Evolutionary conservation across 1,140 invertebrate genomes (phyloP), one percentile per base, ranked within the genome.

Genomic region (Scaptomyza hsui): DNA sequence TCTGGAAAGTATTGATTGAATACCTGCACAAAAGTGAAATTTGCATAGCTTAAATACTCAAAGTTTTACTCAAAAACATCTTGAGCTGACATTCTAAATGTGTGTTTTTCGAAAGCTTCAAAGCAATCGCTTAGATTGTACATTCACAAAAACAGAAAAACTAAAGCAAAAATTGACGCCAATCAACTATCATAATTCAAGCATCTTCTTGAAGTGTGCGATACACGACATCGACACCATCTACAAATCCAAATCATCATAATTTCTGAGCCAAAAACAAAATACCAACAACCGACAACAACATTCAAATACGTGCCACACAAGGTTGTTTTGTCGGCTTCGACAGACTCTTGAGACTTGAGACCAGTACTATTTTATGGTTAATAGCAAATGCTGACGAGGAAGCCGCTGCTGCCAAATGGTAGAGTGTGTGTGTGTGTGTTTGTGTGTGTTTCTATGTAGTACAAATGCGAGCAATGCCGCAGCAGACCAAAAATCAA

Each of bases 141-240:
- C 48, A 64, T 35, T 52, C 48, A 78, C 53, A 26, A 63, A 67
- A 55, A n/a, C n/a, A n/a, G n/a, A n/a, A n/a, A n/a, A n/a, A n/a
- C n/a, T n/a, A n/a, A n/a, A 44, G 75, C 51, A 6, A 53, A 69
- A 77, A 74, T 74, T 56, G 59, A 67, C 53, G 78, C 78, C 78
- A 81, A 81, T 81, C 78, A 77, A 69, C 63, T 69, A 81, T 77
- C 78, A 77, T 77, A 77, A 64, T 42, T 83, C 79, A 85, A 83
- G 79, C 71, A 81, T 81, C 78, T 82, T 69, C 70, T 60, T n/a
- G 32, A 53, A 53, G 65, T 61, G 56, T 72, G 48, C 37, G 42
- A 44, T 44, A 42, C 48, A 70, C 60, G 67, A 63, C 32, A 70
- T 70, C 67, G 67, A 70, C 59, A 62, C 59, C 59, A 29, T 39